Conservation (phyloP, 1,140 invertebrate genomes). For the Pissodes strobi region DNA sequence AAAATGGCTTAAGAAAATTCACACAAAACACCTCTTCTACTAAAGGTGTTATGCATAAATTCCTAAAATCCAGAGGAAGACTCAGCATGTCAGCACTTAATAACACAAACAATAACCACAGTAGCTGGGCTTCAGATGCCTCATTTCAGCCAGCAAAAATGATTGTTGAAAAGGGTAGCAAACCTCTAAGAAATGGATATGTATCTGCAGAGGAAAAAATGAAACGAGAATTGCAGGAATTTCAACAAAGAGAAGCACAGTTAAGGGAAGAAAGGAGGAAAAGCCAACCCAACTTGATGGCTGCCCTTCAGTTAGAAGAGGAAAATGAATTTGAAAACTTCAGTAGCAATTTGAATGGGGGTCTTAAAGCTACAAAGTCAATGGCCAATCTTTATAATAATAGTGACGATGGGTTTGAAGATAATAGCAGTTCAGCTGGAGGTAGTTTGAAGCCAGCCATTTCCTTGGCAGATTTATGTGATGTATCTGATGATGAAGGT, state of each 20-base stretch:
- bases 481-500: conserved; percentile 49
- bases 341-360: conserved; percentile 7
- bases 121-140: conserved; percentile 30
- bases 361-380: conserved; percentile 46
- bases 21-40: conserved; percentile 41
- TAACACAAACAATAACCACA: conserved; percentile 22
- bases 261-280: conserved; percentile 48
- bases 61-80: conserved; percentile 52
- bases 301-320: conserved; percentile 39
- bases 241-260: conserved; percentile 48
- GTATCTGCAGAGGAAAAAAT: conserved; percentile 52
- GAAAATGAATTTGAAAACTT: conserved; percentile 33
- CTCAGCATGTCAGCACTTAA: conserved; percentile 30
- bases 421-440: conserved; percentile 39
- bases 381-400: conserved; percentile 44
- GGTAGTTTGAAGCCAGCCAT: conserved; percentile 47
- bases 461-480: conserved; percentile 52
- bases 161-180: conserved; percentile 39
- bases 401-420: conserved; percentile 39
- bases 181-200: conserved; percentile 48
- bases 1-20: conserved; percentile 39
- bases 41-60: conserved; percentile 55
- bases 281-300: conserved; percentile 49
- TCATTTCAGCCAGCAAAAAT: conserved; percentile 46
- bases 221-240: conserved; percentile 49